Conservation (phyloP, 2,113 vertebrate genomes). For the Apaloderma vittatum region DNA sequence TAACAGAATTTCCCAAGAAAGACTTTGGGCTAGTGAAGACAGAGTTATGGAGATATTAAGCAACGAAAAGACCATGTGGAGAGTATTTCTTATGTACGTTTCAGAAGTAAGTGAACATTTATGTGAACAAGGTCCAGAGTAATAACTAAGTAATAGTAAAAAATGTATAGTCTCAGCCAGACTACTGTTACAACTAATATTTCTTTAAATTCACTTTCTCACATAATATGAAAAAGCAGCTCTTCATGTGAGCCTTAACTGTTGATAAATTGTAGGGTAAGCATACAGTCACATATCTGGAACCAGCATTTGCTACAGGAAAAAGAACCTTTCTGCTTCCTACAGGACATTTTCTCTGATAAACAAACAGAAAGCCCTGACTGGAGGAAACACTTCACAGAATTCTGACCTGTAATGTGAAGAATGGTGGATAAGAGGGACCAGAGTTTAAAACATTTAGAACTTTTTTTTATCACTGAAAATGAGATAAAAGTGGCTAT, state of each 20-base stretch:
- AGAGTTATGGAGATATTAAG: not conserved
- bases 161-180: not conserved
- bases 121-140: not conserved
- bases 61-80: not conserved
- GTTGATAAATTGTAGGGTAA: not conserved
- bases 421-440: not conserved
- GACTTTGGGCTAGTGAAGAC: not conserved
- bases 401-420: not conserved
- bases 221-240: not conserved
- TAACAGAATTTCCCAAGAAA: not conserved
- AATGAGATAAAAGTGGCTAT: not conserved
- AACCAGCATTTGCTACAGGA: not conserved
- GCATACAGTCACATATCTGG: fast-evolving
- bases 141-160: not conserved
- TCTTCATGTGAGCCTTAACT: not conserved
- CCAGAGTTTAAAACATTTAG: not conserved
- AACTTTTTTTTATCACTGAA: not conserved
- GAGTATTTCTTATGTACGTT: not conserved
- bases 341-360: not conserved
- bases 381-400: not conserved
- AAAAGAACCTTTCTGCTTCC: not conserved
- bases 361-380: not conserved
- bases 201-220: not conserved
- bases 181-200: not conserved
- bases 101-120: not conserved